Conservation (phyloP, 2,797 vertebrate species). For the Iguana delicatissima region DNA sequence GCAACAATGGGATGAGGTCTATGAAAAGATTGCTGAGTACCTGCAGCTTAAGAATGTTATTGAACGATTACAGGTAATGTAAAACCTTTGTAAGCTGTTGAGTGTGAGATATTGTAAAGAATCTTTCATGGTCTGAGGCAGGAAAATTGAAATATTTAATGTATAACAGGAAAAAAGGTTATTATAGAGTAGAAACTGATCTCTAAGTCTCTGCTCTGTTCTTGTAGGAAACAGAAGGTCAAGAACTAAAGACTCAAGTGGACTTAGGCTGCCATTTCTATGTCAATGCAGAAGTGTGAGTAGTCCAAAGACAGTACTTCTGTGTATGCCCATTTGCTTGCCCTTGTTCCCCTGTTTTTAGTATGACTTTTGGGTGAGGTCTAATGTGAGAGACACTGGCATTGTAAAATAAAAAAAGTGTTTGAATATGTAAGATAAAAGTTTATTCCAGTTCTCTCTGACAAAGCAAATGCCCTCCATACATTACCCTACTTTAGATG, state of each 20-base stretch:
- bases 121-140: not conserved
- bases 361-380: not conserved
- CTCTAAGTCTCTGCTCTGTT: constrained; percentile 17
- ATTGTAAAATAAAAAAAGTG: not conserved
- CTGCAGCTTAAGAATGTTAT: constrained; percentile 90
- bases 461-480: not conserved
- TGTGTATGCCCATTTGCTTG: not conserved
- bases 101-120: not conserved
- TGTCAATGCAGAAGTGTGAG: constrained; percentile 91
- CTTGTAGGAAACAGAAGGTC: constrained; percentile 80
- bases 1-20: constrained; percentile 88
- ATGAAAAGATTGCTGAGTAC: constrained; percentile 89
- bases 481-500: not conserved
- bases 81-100: not conserved
- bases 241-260: constrained; percentile 86
- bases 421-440: not conserved
- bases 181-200: not conserved
- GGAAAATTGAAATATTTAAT: not conserved
- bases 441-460: not conserved
- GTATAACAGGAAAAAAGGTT: not conserved
- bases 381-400: not conserved
- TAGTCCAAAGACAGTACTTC: not conserved
- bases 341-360: not conserved
- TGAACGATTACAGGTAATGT: constrained; percentile 84
- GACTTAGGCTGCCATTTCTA: constrained; percentile 93